Percentiles rank a stretch among this genome's conserved stretches.
Conservation (phyloP, 2,888 invertebrate genomes). For the Mycalesis mineus region DNA sequence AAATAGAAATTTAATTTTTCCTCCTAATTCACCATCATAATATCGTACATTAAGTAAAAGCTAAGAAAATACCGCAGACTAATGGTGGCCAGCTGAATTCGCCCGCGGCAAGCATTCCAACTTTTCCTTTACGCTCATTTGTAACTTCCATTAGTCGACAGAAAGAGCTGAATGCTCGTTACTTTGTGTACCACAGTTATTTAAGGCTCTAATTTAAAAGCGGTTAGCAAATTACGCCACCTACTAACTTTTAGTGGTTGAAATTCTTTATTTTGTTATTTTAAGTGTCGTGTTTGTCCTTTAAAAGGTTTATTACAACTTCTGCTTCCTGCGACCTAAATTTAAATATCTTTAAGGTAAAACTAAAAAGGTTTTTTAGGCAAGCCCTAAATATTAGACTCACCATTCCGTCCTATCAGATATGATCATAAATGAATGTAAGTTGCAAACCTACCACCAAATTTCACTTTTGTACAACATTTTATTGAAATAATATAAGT, state of each 20-base stretch:
- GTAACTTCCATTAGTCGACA: slow-evolving; percentile 35
- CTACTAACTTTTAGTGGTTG: slow-evolving; percentile 2
- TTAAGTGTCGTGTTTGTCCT: too few species aligned
- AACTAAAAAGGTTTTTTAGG: too few species aligned
- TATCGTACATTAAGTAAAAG: neutral
- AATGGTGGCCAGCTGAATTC: slow-evolving; percentile 37
- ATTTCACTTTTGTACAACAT: too few species aligned
- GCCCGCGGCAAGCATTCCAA: slow-evolving; percentile 38
- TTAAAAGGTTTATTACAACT: too few species aligned
- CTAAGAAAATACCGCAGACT: slow-evolving; percentile 10
- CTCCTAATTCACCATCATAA: neutral
- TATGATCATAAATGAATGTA: too few species aligned
- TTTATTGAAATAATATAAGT: too few species aligned
- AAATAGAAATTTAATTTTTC: neutral
- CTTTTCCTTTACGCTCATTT: slow-evolving; percentile 46
- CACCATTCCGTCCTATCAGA: too few species aligned
- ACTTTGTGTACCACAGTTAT: slow-evolving; percentile 15
- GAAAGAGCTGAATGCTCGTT: slow-evolving; percentile 18
- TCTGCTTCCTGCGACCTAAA: too few species aligned
- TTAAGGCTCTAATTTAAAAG: slow-evolving; percentile 8
- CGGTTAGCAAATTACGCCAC: slow-evolving; percentile 6
- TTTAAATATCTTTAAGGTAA: too few species aligned
- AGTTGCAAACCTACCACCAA: too few species aligned
- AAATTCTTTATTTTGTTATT: neutral
- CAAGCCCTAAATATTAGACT: too few species aligned